phyloP scores from a whole-genome alignment of 2,888 invertebrate species.

The Tribolium freemani region DNA sequence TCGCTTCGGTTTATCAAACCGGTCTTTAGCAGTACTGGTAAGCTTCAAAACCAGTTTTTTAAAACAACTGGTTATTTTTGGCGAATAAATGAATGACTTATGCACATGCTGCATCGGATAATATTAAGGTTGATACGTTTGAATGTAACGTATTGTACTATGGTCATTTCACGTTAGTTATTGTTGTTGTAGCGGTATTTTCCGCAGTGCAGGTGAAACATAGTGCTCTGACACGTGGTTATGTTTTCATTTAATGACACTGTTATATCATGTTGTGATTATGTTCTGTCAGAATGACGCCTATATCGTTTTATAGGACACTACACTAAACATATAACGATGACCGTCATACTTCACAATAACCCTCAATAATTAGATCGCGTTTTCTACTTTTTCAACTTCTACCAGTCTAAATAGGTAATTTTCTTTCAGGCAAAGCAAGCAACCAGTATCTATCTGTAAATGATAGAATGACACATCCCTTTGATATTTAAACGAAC shows the following conservation, averaged over 20 bases:
- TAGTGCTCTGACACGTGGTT: slow-evolving; percentile 37
- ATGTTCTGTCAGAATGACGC: slow-evolving; percentile 34
- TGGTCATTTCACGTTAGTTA: slow-evolving; percentile 38
- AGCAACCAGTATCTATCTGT: slow-evolving; percentile 42
- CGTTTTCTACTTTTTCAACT: background rate
- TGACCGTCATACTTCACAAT: slow-evolving; percentile 6
- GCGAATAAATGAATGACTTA: background rate
- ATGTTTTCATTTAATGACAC: slow-evolving; percentile 41
- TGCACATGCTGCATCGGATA: background rate
- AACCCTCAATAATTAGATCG: slow-evolving; percentile 8
- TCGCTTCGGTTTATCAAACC: background rate
- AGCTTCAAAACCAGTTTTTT: background rate
- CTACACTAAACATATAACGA: slow-evolving; percentile 23
- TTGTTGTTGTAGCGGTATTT: slow-evolving; percentile 36
- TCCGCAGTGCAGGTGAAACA: slow-evolving; percentile 41
- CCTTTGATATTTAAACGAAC: slow-evolving; percentile 47
- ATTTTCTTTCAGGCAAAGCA: background rate
- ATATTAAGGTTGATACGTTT: slow-evolving; percentile 21
- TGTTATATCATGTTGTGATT: slow-evolving; percentile 31
- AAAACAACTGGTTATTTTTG: background rate
- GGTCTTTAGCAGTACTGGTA: background rate
- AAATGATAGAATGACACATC: slow-evolving; percentile 46
- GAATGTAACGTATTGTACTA: slow-evolving; percentile 32
- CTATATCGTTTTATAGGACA: slow-evolving; percentile 27
- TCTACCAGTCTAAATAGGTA: slow-evolving; percentile 5